A percentile compares a stretch with the other conserved stretches of the same genome.
Conservation (phyloP, 2,113 vertebrate genomes). For the Microcebus griseorufus region DNA sequence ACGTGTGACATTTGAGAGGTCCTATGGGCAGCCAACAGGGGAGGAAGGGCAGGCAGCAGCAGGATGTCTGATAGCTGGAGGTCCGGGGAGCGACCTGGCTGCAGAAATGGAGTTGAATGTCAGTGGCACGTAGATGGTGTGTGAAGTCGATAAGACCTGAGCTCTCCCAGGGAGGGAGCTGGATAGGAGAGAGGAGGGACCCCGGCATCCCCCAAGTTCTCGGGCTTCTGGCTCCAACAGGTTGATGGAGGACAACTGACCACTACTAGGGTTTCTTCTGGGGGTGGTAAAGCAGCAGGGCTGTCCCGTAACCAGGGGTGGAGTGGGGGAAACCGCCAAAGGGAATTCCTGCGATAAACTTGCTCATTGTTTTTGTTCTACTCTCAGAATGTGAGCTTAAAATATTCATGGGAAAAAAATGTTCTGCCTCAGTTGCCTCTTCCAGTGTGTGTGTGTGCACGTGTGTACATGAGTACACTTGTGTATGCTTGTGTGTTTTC, state of each 20-base stretch:
- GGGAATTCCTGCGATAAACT: background rate
- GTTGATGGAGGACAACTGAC: background rate
- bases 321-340: accelerated
- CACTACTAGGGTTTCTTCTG: background rate
- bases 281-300: background rate
- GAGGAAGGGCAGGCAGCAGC: background rate
- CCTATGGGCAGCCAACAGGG: background rate
- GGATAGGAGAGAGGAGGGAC: background rate
- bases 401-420: background rate
- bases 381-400: background rate
- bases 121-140: background rate
- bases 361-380: background rate
- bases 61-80: accelerated
- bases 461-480: too few relatives aligned
- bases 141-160: background rate
- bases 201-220: background rate
- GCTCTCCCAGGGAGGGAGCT: background rate
- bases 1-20: background rate
- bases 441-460: background rate
- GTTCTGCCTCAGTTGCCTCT: background rate
- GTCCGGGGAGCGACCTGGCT: background rate
- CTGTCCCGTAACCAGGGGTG: background rate
- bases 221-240: accelerated
- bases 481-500: too few relatives aligned
- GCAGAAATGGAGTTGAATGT: background rate